Conservation (phyloP, 35 echinoderm and acorn worm species). For the Ptychodera flava region DNA sequence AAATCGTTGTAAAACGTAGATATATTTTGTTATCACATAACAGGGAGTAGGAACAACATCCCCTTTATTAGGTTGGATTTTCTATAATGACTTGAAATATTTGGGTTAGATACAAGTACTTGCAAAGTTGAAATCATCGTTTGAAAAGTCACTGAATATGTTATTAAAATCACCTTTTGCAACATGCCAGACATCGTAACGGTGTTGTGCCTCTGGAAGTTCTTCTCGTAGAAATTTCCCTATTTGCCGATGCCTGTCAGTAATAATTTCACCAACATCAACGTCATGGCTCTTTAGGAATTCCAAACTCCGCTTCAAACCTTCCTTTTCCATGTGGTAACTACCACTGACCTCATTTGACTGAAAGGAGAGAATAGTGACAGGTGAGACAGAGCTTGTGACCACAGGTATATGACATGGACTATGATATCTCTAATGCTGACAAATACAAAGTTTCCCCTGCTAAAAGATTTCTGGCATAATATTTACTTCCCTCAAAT, state of each 20-base stretch:
- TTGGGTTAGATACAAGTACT: too few relatives aligned
- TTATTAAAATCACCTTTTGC: conserved; percentile 37
- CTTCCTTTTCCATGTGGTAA: conserved; percentile 38
- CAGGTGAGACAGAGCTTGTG: neutral
- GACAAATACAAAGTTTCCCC: too few relatives aligned
- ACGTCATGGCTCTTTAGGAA: conserved; percentile 5
- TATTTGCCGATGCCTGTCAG: conserved; percentile 20
- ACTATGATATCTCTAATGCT: neutral
- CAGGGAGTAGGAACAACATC: too few relatives aligned
- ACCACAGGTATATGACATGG: neutral
- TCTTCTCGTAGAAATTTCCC: conserved; percentile 26
- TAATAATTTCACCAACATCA: neutral
- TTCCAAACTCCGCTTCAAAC: conserved; percentile 8
- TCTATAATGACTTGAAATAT: too few relatives aligned
- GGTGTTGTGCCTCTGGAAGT: conserved; percentile 5
- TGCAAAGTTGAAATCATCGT: neutral
- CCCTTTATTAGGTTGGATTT: too few relatives aligned
- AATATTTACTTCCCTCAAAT: too few relatives aligned
- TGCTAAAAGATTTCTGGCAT: too few relatives aligned
- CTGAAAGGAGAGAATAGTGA: conserved; percentile 17
- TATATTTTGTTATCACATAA: too few relatives aligned
- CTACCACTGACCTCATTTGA: conserved; percentile 15
- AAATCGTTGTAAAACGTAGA: too few relatives aligned
- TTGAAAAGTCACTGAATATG: too few relatives aligned
- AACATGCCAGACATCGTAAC: conserved; percentile 42